phyloP scores from a whole-genome alignment of 2,888 invertebrate genomes.

The Theretra japonica region DNA sequence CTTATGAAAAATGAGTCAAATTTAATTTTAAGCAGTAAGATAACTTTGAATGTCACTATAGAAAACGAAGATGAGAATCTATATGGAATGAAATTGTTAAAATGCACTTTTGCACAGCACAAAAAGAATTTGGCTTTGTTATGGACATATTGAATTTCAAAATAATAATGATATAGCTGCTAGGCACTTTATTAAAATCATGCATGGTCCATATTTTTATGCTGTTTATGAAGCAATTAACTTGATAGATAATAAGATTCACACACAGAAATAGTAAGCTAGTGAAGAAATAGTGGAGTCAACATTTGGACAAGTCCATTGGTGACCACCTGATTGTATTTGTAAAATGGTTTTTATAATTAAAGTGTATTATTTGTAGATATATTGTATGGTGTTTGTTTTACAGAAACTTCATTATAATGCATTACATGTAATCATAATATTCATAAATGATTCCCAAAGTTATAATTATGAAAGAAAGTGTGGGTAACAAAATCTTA shows the following conservation, averaged over 20 bases:
- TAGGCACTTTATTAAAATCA: not conserved
- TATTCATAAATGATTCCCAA: not conserved
- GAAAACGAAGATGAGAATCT: too few relatives aligned
- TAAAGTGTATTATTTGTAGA: slow-evolving; percentile 49
- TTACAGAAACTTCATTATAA: slow-evolving; percentile 28
- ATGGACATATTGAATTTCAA: not conserved
- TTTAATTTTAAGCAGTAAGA: too few relatives aligned
- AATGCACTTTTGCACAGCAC: too few relatives aligned
- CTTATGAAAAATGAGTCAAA: not conserved
- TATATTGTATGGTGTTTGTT: slow-evolving; percentile 39
- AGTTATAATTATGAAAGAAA: not conserved
- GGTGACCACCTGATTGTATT: slow-evolving; percentile 37
- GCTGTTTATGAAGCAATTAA: not conserved
- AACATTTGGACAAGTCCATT: not conserved
- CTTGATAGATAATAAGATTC: not conserved
- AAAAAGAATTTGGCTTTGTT: not conserved
- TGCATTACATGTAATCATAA: not conserved
- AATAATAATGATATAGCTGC: too few relatives aligned
- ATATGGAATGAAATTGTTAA: too few relatives aligned
- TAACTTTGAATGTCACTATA: too few relatives aligned
- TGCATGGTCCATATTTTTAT: slow-evolving; percentile 1
- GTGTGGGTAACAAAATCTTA: not conserved
- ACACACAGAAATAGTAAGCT: slow-evolving; percentile 22
- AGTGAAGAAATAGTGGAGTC: slow-evolving; percentile 7
- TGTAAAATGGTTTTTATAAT: slow-evolving; percentile 49